Evolutionary conservation across 2,797 vertebrate genomes (phyloP), one percentile per base, ranked within the genome.

Genomic region (Ceryle rudis): DNA sequence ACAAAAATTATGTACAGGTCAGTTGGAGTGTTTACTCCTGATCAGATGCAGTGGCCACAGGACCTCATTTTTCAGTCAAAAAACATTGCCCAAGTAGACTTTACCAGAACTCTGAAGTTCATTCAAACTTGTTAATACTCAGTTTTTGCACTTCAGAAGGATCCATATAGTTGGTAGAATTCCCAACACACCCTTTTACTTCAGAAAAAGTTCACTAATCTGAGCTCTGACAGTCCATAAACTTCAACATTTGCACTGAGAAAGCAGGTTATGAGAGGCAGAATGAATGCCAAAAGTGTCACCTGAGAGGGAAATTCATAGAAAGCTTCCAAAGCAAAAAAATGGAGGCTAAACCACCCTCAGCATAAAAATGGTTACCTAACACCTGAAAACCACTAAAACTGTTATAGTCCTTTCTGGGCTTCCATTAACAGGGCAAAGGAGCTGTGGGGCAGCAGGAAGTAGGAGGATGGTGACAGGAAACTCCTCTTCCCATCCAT

Each of bases 41-140:
- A 72, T 42, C 1, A 0, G 15, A 33, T 3, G 1, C 51, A 10
- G 26, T 65, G n/a, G 47, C 61, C 9, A 1, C 55, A 60, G 60
- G 37, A 60, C 51, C 11, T 70, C 31, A 46, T 80, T 72, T 70
- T 0, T 0, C 20, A 60, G 47, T 84, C 39, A 61, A 52, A 75
- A 81, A 37, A 9, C 1, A 1, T 61, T 93, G 33, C 42, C 66
- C 47, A 54, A 52, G n/a, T 11, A 52, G 62, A 66, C 41, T 84
- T 67, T 41, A 75, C 17, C 37, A 85, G 64, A 81, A 42, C 23
- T 77, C 23, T 58, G 35, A 55, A 90, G 21, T 84, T 91, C 22
- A 44, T 81, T 88, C 58, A 83, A 5, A 86, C 74, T 33, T 37
- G 39, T 91, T 77, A 60, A 1, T 75, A 47, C 42, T 86, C 39